These are phyloP conservation scores for Pollicipes pollicipes DNA, from an alignment of 1,140 invertebrate species.

Conservation along the genomic window DNA sequence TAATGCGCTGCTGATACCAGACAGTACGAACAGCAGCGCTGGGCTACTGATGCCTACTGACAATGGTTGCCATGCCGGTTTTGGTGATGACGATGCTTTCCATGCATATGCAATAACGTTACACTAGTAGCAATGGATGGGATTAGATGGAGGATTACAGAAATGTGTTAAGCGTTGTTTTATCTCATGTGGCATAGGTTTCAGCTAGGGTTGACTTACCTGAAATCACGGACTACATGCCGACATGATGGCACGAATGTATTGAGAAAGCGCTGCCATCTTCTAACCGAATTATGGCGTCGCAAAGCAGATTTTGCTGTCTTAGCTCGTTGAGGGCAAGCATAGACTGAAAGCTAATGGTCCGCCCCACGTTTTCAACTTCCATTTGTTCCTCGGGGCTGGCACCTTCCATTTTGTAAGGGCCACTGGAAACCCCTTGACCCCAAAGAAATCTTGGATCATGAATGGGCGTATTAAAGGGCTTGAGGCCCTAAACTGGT, in stretches of 20 bases:
- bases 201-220: slow-evolving; percentile 30
- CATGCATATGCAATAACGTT: too few relatives aligned
- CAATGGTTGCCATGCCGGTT: too few relatives aligned
- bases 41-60: too few relatives aligned
- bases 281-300: slow-evolving; percentile 56
- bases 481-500: slow-evolving; percentile 12
- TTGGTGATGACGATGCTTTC: too few relatives aligned
- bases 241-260: slow-evolving; percentile 65
- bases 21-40: too few relatives aligned
- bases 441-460: background rate
- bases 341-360: slow-evolving; percentile 32
- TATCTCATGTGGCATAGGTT: too few relatives aligned
- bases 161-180: too few relatives aligned
- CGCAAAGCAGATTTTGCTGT: slow-evolving; percentile 55
- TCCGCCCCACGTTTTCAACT: background rate
- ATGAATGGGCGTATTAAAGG: slow-evolving; percentile 3
- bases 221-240: slow-evolving; percentile 70
- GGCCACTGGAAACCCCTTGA: background rate
- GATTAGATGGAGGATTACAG: too few relatives aligned
- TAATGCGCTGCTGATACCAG: too few relatives aligned
- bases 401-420: slow-evolving; percentile 8
- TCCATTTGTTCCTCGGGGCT: background rate
- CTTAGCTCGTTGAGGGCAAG: slow-evolving; percentile 56
- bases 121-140: too few relatives aligned
- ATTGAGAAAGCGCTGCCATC: slow-evolving; percentile 55